These are phyloP conservation scores for Pagrus major DNA, from an alignment of 2,113 vertebrate species.

Conservation along the genomic window DNA sequence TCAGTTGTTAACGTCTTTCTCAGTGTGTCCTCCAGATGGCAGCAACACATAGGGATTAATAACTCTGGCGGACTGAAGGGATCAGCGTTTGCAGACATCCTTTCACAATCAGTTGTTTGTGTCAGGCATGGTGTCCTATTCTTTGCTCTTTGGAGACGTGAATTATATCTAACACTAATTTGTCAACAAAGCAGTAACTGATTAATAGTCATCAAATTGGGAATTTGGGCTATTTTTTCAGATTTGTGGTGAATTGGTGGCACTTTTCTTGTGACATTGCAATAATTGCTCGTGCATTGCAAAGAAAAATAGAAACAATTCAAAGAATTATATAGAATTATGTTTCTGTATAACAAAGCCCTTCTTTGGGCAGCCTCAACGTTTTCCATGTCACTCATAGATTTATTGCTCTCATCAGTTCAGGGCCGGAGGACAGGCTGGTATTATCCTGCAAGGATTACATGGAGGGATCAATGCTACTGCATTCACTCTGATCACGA, in stretches of 20 bases:
- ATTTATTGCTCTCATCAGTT: constrained; percentile 50
- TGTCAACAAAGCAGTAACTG: not conserved
- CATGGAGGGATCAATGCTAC: constrained; percentile 36
- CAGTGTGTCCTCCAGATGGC: constrained; percentile 62
- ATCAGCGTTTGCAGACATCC: not conserved
- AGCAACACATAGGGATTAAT: constrained; percentile 31
- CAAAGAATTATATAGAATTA: not conserved
- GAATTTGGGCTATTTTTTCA: not conserved
- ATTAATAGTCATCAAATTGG: not conserved
- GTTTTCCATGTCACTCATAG: constrained; percentile 20
- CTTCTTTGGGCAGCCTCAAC: not conserved
- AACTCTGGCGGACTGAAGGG: not conserved
- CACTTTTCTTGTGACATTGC: not conserved
- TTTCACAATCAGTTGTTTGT: not conserved
- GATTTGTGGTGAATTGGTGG: not conserved
- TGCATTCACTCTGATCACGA: constrained; percentile 15
- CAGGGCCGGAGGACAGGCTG: constrained; percentile 27
- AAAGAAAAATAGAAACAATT: not conserved
- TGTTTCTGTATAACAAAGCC: not conserved
- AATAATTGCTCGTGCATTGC: not conserved
- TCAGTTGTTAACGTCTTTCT: not conserved
- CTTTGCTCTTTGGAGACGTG: not conserved
- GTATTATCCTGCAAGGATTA: constrained; percentile 15
- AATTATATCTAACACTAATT: not conserved
- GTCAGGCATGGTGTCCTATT: not conserved